Percentiles rank a stretch among this genome's conserved stretches.
phyloP scores from a whole-genome alignment of 2,797 vertebrate species.

The Sebastes glaucus region DNA sequence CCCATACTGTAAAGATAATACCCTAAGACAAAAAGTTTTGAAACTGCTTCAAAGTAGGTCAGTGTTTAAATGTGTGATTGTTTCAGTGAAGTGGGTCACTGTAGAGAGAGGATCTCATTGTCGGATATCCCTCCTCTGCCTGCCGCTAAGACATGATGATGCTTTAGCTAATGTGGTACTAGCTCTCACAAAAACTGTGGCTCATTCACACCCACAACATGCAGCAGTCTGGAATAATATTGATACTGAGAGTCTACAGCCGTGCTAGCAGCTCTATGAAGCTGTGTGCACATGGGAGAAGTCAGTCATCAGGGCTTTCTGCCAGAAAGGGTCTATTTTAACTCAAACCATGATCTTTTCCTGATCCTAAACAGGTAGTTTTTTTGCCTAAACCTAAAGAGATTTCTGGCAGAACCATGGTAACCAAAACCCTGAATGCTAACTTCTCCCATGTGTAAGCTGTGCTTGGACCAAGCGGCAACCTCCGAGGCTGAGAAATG shows the following conservation, averaged over 20 bases:
- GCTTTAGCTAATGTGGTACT: conserved; percentile 17
- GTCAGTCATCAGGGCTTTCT: not conserved
- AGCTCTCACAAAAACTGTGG: not conserved
- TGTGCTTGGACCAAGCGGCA: no score
- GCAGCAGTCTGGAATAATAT: not conserved
- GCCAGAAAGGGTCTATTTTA: not conserved
- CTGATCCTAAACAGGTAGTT: not conserved
- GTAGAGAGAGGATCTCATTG: not conserved
- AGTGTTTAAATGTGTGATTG: conserved; percentile 21
- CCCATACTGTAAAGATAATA: conserved; percentile 24
- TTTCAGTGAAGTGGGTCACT: conserved; percentile 39
- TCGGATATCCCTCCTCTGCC: conserved; percentile 12
- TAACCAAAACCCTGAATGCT: no score
- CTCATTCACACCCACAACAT: not conserved
- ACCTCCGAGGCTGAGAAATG: no score
- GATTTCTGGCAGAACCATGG: no score
- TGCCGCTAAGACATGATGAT: not conserved
- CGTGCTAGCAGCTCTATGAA: not conserved
- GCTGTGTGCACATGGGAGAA: not conserved
- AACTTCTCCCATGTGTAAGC: no score
- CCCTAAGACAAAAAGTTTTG: conserved; percentile 10
- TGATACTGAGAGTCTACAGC: not conserved
- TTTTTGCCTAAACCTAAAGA: no score
- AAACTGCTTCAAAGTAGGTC: conserved; percentile 31
- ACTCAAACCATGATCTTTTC: no score